A percentile compares a stretch with the other conserved stretches of the same genome.
These are phyloP conservation scores for Sphecodes monilicornis DNA, from an alignment of 2,888 invertebrate species.

Conservation along the genomic window DNA sequence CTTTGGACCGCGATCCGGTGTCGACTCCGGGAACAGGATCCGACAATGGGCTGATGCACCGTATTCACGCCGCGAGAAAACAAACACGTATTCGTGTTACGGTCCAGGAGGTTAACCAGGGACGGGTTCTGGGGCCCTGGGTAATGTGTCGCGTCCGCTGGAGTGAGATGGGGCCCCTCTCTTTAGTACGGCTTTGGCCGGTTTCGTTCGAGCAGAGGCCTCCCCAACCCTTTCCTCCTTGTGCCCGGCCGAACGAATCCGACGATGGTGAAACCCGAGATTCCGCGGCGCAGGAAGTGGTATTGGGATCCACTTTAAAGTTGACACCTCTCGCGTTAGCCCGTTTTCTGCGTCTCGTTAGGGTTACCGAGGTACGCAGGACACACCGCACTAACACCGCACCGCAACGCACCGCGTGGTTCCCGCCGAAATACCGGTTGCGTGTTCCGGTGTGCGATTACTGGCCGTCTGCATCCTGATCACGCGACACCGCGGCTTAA, in stretches of 20 bases:
- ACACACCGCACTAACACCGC: not conserved
- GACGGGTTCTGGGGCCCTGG: conserved; percentile 23
- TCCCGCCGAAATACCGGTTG: conserved; percentile 55
- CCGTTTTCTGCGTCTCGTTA: conserved; percentile 47
- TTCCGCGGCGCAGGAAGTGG: conserved; percentile 56
- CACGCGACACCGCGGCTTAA: conserved; percentile 55
- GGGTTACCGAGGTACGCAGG: not conserved
- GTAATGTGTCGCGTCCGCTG: conserved; percentile 1
- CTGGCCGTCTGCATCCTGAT: conserved; percentile 58
- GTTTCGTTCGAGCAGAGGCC: not conserved
- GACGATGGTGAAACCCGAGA: conserved; percentile 45
- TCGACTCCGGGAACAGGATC: conserved; percentile 55
- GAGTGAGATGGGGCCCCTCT: conserved; percentile 30
- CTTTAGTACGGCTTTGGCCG: conserved; percentile 32
- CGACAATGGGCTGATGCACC: conserved; percentile 49
- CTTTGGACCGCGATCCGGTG: conserved; percentile 19
- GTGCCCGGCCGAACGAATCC: conserved; percentile 29
- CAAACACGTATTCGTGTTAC: conserved; percentile 60
- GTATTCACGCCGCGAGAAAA: conserved; percentile 64
- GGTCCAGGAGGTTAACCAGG: conserved; percentile 48
- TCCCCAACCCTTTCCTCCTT: not conserved
- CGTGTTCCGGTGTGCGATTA: conserved; percentile 66
- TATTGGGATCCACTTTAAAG: conserved; percentile 66
- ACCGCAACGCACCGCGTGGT: not conserved
- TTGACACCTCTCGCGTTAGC: conserved; percentile 59